A percentile compares a stretch with the other conserved stretches of the same genome.
Conservation (phyloP, 2,113 vertebrate genomes). For the Phylloscopus whistleri region DNA sequence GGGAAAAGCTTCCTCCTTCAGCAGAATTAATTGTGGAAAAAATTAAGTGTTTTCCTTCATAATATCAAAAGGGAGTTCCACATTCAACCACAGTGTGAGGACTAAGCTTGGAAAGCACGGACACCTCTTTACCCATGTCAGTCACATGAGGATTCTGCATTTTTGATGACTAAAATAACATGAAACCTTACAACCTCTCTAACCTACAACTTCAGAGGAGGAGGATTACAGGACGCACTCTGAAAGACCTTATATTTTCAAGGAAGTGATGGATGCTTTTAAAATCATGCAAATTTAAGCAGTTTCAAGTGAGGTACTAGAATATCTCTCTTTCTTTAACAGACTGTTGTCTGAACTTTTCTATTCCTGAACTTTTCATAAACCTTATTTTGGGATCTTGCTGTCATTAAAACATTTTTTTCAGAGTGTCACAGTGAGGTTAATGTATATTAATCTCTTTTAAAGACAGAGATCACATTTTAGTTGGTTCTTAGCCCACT, state of each 20-base stretch:
- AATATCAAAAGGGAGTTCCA: not conserved
- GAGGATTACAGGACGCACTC: not conserved
- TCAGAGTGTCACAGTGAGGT: not conserved
- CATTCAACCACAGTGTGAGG: not conserved
- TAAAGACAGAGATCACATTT: not conserved
- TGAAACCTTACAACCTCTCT: not conserved
- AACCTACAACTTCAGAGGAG: not conserved
- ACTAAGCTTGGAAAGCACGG: not conserved
- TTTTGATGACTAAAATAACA: not conserved
- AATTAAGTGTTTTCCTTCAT: not conserved
- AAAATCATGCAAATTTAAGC: not conserved
- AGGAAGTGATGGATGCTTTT: not conserved
- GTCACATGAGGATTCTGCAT: not conserved
- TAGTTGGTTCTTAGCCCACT: not conserved
- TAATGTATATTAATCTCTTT: not conserved
- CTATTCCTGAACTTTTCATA: not conserved
- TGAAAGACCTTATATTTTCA: not conserved
- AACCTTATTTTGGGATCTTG: not conserved
- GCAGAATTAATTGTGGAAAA: not conserved
- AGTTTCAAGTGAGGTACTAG: not conserved
- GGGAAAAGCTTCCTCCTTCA: not conserved
- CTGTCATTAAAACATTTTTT: not conserved
- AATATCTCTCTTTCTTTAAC: not conserved
- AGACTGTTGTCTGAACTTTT: not conserved
- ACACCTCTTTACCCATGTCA: not conserved